Evolutionary conservation across 2,113 vertebrate genomes (phyloP), one percentile per base, ranked within the genome.

Genomic region (Pontoporia blainvillei): DNA sequence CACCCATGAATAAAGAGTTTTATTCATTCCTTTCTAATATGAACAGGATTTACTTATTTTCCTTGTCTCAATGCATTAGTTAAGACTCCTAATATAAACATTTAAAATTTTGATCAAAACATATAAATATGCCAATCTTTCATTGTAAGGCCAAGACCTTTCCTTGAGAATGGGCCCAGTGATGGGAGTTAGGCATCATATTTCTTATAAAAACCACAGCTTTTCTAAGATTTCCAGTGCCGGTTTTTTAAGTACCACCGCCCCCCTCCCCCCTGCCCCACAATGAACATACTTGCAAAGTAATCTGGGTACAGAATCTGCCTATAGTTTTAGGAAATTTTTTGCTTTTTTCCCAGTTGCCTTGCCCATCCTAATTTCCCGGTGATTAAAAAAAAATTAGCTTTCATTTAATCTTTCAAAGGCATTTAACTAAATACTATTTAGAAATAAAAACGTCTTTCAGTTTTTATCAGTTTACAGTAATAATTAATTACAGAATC

Each of bases 191-290:
- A 67, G 23, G 20, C 21, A 9, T 61, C 15, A 66, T 36, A 85
- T 69, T 91, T 91, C 49, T 62, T 78, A 41, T 3, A 75, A 66
- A 95, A 91, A 61, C 0, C 2, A 87, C 10, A 73, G 2, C 44
- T 85, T 72, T 78, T 62, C 31, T 96, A 91, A 69, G 49, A 75
- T 91, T 97, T 89, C 11, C n/a, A 67, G 13, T 49, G 59, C 21
- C 31, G 41, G 23, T 62, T 87, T 7, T 84, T 85, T 67, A 81
- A 91, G 29, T 49, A 87, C 1, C 11, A 12, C 10, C 11, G 5
- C 61, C 3, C 31, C 46, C 44, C 46, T 0, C 2, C 44, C 44
- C 11, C 44, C 44, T 8, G 44, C 59, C 36, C 36, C 41, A 8
- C 46, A 52, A 93, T 66, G 34, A 78, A 73, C 29, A 85, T 39